Evolutionary conservation across 2,797 vertebrate species (phyloP), one percentile per base, ranked within the genome.

Genomic region (Macropodus opercularis): DNA sequence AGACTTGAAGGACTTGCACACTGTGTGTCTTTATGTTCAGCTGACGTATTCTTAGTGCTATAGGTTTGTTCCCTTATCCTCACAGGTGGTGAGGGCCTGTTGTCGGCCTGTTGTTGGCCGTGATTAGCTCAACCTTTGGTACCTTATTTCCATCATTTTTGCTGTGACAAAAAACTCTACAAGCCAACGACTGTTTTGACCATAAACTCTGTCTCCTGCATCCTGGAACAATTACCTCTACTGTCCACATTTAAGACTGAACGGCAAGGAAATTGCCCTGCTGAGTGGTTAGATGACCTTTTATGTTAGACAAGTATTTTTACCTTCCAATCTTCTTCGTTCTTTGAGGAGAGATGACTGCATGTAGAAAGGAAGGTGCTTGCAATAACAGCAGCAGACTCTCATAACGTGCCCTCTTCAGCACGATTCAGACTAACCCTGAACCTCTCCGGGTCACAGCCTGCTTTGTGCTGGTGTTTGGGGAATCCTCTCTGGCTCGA

Each of bases 141-240:
- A 34, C 32, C 31, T 61, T 59, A 65, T 27, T 35, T 52, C 18
- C 15, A 4, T 40, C 15, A 18, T 61, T 43, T 75, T 71, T 60
- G 23, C 70, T 58, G 54, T 44, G 51, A 58, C 23, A 41, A 71
- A 62, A 41, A 65, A n/a, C n/a, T n/a, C 35, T 36, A 21, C 41
- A 47, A 26, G 73, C 59, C 72, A 75, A 57, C 17, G 42, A 74
- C 26, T 35, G 60, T 23, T 64, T 62, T 39, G 47, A 70, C 69
- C 51, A 64, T 68, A 66, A 71, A 51, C 49, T 63, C 68, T 43
- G 54, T 36, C 38, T 49, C 40, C 71, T 6, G 9, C 36, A 69
- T 64, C 49, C 58, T 67, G 63, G 61, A 60, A 54, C 44, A 23
- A 57, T 57, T 63, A 22, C 49, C 49, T 66, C 21, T 34, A 9